Conservation (phyloP, 2,888 invertebrate genomes). For the Dryomyza anilis region DNA sequence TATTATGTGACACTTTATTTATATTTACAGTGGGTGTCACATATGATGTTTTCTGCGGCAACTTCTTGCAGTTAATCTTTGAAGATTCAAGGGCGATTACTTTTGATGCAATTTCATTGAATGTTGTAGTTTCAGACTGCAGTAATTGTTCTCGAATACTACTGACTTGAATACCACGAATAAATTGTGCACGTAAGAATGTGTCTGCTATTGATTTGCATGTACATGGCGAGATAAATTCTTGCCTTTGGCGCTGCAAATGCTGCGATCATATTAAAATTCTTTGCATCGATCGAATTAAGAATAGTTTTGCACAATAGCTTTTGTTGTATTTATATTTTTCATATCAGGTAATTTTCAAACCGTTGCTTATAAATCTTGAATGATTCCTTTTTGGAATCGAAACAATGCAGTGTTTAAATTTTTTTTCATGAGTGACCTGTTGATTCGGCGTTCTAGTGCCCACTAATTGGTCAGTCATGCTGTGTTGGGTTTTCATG, state of each 20-base stretch:
- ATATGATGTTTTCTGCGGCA: background rate
- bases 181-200: slow-evolving; percentile 2
- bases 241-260: slow-evolving; percentile 16
- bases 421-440: slow-evolving; percentile 18
- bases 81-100: slow-evolving; percentile 5
- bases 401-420: slow-evolving; percentile 18
- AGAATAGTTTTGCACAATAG: slow-evolving; percentile 22
- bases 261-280: slow-evolving; percentile 16
- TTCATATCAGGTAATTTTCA: slow-evolving; percentile 21
- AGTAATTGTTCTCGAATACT: slow-evolving; percentile 2
- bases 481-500: slow-evolving; percentile 10
- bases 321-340: slow-evolving; percentile 15
- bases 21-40: background rate
- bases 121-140: background rate
- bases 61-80: background rate
- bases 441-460: background rate
- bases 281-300: slow-evolving; percentile 26
- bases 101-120: background rate
- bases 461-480: background rate
- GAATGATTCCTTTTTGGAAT: slow-evolving; percentile 21
- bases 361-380: slow-evolving; percentile 20
- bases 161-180: slow-evolving; percentile 2
- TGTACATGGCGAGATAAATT: background rate
- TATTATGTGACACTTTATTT: background rate
- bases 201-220: slow-evolving; percentile 20